Evolutionary conservation across 2,888 invertebrate genomes (phyloP).

Genomic region (Aleiodes testaceus): DNA sequence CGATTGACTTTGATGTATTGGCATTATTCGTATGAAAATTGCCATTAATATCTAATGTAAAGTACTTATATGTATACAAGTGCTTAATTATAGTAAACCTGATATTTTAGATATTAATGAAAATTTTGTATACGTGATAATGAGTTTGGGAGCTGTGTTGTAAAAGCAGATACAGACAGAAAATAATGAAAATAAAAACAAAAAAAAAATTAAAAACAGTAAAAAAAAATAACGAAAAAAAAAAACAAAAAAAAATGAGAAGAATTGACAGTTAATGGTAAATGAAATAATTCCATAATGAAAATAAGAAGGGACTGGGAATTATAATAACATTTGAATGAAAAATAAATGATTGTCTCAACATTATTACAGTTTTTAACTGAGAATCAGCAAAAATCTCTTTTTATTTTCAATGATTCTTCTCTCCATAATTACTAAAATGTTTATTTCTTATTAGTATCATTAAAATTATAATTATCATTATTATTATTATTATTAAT

Average conservation of each 20-base stretch:
- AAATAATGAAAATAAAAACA: conserved; percentile 49
- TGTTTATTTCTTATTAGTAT: no score
- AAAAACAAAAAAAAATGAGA: conserved; percentile 55
- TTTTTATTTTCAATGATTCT: no score
- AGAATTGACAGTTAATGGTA: background rate
- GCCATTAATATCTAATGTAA: no score
- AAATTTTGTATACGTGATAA: conserved; percentile 40
- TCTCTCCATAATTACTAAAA: no score
- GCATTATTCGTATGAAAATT: conserved; percentile 50
- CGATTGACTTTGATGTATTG: conserved; percentile 62
- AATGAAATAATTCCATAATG: background rate
- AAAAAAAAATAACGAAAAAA: conserved; percentile 56
- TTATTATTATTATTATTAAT: no score
- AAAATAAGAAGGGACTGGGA: no score
- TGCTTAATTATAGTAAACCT: no score
- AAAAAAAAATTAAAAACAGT: conserved; percentile 43
- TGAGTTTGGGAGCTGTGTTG: conserved; percentile 68
- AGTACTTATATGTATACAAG: no score
- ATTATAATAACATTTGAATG: background rate
- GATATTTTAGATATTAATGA: no score
- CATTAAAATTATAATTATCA: no score
- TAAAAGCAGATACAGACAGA: conserved; percentile 60
- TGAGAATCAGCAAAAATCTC: no score
- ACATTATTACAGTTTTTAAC: background rate
- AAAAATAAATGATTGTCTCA: background rate